phyloP scores from a whole-genome alignment of 2,797 vertebrate species.

The Enteromius paludinosus region DNA sequence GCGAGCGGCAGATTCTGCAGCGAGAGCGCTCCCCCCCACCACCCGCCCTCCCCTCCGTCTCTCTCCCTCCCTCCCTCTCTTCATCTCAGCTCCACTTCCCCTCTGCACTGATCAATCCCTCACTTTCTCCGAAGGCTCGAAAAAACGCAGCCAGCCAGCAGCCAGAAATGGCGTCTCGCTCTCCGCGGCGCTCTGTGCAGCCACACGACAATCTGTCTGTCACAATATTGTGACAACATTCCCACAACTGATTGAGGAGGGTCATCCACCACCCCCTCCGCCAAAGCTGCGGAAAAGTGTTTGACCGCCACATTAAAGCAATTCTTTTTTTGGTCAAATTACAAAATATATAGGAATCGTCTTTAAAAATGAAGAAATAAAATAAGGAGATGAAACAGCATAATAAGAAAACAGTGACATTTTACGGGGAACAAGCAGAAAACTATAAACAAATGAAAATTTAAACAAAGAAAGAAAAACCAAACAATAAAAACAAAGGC shows the following conservation, averaged over 20 bases:
- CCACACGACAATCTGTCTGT: slow-evolving; percentile 37
- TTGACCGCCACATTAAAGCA: not conserved
- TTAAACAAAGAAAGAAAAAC: not conserved
- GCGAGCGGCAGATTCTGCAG: slow-evolving; percentile 79
- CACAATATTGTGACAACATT: slow-evolving; percentile 56
- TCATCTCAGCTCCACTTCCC: slow-evolving; percentile 70
- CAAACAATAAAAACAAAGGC: not conserved
- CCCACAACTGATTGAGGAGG: slow-evolving; percentile 31
- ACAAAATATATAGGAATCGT: not conserved
- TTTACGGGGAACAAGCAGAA: not conserved
- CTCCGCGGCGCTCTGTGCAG: slow-evolving; percentile 21
- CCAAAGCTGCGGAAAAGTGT: slow-evolving; percentile 5
- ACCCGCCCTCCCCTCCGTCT: slow-evolving; percentile 60
- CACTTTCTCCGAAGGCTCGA: slow-evolving; percentile 68
- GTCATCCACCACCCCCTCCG: not conserved
- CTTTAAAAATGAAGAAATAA: not conserved
- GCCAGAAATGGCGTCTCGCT: slow-evolving; percentile 44
- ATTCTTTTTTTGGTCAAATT: not conserved
- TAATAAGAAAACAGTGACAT: not conserved
- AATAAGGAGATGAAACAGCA: not conserved
- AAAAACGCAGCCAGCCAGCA: slow-evolving; percentile 42
- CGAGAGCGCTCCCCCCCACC: slow-evolving; percentile 68
- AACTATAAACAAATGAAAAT: not conserved
- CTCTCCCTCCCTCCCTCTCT: slow-evolving; percentile 50
- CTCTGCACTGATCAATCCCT: slow-evolving; percentile 81